Evolutionary conservation across 2,888 invertebrate species (phyloP), one percentile per base, ranked within the genome.

Genomic region (Ichneumoninae sp.): DNA sequence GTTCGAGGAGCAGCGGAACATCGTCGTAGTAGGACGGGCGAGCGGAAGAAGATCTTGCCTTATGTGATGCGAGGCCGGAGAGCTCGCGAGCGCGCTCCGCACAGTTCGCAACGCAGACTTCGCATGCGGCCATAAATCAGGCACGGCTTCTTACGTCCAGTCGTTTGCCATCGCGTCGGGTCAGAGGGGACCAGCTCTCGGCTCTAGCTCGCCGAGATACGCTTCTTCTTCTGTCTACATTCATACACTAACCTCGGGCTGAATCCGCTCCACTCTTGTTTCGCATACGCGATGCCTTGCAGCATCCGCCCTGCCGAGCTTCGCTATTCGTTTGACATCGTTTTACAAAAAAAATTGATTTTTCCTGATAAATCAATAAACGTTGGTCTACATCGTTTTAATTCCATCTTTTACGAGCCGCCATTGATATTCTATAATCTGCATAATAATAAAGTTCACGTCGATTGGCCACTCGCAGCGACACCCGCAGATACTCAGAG

Each of bases 71-170:
- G 70, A 68, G 68, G 73, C 85, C 85, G 71, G 13, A 69, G 86
- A 83, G 88, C 87, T 84, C 83, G 88, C 83, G 86, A 16, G 40
- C 36, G 47, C 71, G 50, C 50, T 30, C 52, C 52, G 26, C 36
- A 52, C 57, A 36, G 79, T 63, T 75, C 76, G 76, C 83, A 44
- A 85, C 79, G 82, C 83, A 81, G 85, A 76, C 81, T 83, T 71
- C 81, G 71, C 66, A 47, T 73, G 80, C 65, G 76, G 87, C 90
- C 89, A 91, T 92, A 92, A 92, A 92, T 92, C 92, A 92, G 91
- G 86, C 90, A 88, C 88, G 89, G 91, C 90, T 92, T 92, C 90
- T 90, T 92, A 89, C 90, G 89, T 89, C 89, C 88, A 89, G 91
- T 92, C 91, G 92, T 92, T 92, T 84, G 83, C 81, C 83, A 84